Evolutionary conservation across 2,797 vertebrate genomes (phyloP), one percentile per base, ranked within the genome.

Genomic region (Benthosema pterotum): DNA sequence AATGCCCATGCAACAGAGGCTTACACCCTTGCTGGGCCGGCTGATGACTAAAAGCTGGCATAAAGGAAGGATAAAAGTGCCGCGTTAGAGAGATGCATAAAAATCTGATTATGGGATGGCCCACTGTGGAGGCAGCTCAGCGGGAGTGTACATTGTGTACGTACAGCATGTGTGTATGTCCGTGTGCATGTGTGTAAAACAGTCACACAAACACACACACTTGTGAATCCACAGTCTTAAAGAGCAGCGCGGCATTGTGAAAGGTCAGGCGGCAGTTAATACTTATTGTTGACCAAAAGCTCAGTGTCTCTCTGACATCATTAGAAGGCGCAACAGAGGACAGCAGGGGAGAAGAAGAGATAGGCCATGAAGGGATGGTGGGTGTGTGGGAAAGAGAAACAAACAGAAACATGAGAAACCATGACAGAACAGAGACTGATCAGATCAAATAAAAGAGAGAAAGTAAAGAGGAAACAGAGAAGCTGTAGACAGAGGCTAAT

Each of bases 31-130:
- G 64, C 63, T 42, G 60, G 42, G 56, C 52, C 19, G 17, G 51
- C 73, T 71, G 71, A 80, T 73, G 77, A 82, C 65, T 74, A 79
- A 53, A 79, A 68, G 65, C 73, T 81, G 83, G 85, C 65, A 72
- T 61, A n/a, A 78, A 66, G 61, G 54, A 55, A 72, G 61, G 72
- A 81, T 82, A 63, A 86, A 83, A 87, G 56, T 80, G 66, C 71
- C 11, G 62, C 64, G 75, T 88, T 81, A 85, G 63, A 82, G 73
- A 64, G 69, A 75, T 62, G 82, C 87, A 87, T 88, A 85, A 80
- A 87, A 83, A 84, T 86, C 11, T 53, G 79, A 83, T 88, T 85
- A 88, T 64, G 60, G 75, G 71, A 77, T 5, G 57, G 82, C 60
- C 77, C 71, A 78, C 84, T 78, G 85, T 74, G 77, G 78, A 77